A percentile compares a stretch with the other conserved stretches of the same genome.
phyloP scores from a whole-genome alignment of 1,140 invertebrate genomes.

The Heterodera schachtii region DNA sequence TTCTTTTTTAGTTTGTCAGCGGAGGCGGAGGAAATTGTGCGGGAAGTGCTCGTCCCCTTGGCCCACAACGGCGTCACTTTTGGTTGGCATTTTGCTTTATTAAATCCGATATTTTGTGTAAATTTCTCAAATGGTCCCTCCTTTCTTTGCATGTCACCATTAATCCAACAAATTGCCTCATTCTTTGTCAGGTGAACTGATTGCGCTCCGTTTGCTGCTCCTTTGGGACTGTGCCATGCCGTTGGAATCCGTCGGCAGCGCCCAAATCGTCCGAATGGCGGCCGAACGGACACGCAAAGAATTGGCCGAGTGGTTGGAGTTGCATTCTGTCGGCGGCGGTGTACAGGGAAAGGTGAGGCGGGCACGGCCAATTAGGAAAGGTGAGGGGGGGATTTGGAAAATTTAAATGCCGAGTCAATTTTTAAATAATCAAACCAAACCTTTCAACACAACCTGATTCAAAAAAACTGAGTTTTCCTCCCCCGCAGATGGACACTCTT shows the following conservation, averaged over 20 bases:
- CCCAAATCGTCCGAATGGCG: slow-evolving; percentile 18
- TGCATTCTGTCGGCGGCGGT: slow-evolving; percentile 2
- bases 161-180: neutral
- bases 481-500: neutral
- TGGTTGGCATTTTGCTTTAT: slow-evolving; percentile 7
- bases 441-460: too few species aligned
- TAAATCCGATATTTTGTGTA: too few species aligned
- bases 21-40: slow-evolving; percentile 48
- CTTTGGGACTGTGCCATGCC: slow-evolving; percentile 53
- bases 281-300: slow-evolving; percentile 51
- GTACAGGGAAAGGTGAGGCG: neutral
- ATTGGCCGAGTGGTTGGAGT: slow-evolving; percentile 51
- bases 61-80: slow-evolving; percentile 39
- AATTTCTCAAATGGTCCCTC: too few species aligned
- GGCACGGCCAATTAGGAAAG: neutral
- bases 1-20: slow-evolving; percentile 23
- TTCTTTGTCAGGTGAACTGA: slow-evolving; percentile 48
- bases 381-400: neutral
- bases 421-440: too few species aligned
- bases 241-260: neutral
- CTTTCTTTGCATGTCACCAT: neutral
- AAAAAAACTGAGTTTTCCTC: neutral
- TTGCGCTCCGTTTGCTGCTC: slow-evolving; percentile 56
- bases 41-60: slow-evolving; percentile 40
- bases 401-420: neutral